Evolutionary conservation across 1,140 invertebrate genomes (phyloP).

Genomic region (Bombus haemorrhoidalis): DNA sequence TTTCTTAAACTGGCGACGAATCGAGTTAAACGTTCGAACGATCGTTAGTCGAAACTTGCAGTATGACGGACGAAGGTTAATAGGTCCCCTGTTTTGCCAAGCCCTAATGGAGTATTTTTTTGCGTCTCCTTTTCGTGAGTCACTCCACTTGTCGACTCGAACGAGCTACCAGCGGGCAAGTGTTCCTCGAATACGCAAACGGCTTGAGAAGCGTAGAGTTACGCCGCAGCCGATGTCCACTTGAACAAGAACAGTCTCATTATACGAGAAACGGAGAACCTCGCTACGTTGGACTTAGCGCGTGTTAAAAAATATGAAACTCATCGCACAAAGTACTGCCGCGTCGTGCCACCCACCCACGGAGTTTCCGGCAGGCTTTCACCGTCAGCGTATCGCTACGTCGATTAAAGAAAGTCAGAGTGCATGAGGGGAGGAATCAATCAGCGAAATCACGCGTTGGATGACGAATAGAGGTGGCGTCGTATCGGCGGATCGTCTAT

Average conservation of each 20-base stretch:
- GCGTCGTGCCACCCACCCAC: neutral
- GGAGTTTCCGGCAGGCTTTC: neutral
- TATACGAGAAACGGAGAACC: neutral
- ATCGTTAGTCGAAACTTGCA: neutral
- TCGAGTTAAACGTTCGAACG: neutral
- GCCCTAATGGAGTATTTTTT: neutral
- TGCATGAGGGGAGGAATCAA: conserved; percentile 20
- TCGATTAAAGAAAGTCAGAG: neutral
- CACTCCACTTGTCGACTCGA: neutral
- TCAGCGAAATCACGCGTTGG: conserved; percentile 34
- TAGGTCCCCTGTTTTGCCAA: neutral
- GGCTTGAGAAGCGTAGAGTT: neutral
- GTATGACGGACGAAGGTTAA: neutral
- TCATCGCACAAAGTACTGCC: too few species aligned
- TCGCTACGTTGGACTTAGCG: neutral
- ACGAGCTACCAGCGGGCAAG: neutral
- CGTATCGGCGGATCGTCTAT: conserved; percentile 17
- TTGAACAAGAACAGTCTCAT: neutral
- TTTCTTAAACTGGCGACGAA: too few species aligned
- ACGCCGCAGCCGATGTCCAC: neutral
- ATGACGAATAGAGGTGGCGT: conserved; percentile 48
- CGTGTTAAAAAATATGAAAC: neutral
- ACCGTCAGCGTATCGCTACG: neutral
- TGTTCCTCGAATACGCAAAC: neutral
- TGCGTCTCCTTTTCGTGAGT: neutral